Percentiles rank a stretch among this genome's conserved stretches.
Evolutionary conservation across 2,113 vertebrate species (phyloP).

Genomic region (Ariopsis seemanni): DNA sequence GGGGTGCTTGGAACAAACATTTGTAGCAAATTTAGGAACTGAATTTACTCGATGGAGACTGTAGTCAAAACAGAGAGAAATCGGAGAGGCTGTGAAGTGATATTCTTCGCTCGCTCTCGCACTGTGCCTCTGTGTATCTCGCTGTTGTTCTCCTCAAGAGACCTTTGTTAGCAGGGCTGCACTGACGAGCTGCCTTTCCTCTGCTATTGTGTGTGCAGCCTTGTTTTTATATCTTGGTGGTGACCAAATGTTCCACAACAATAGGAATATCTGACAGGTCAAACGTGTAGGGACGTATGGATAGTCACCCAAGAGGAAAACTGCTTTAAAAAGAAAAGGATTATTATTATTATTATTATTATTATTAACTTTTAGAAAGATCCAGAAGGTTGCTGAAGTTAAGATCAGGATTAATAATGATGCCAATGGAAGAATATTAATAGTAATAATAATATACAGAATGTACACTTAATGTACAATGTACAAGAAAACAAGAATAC

Average conservation of each 20-base stretch:
- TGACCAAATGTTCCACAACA: background rate
- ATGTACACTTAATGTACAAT: background rate
- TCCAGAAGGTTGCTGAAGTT: background rate
- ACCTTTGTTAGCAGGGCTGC: constrained; percentile 37
- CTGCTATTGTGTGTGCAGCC: background rate
- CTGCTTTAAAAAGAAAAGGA: background rate
- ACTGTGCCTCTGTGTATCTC: background rate
- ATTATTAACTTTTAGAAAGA: background rate
- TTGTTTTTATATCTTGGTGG: background rate
- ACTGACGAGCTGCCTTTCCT: constrained; percentile 6
- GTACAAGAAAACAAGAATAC: background rate
- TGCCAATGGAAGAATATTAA: background rate
- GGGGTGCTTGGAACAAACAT: constrained; percentile 31
- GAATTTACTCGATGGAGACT: constrained; percentile 37
- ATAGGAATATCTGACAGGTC: background rate
- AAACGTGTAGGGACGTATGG: background rate
- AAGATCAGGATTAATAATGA: background rate
- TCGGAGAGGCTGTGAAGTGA: constrained; percentile 2
- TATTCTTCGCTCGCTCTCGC: background rate
- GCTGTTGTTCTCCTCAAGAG: constrained; percentile 44
- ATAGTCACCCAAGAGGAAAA: background rate
- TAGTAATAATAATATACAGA: background rate
- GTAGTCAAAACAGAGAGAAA: constrained; percentile 34
- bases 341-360: background rate
- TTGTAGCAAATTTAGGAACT: constrained; percentile 32